These are phyloP conservation scores for Rhimphoctona megacephalus DNA, from an alignment of 2,888 invertebrate genomes.

Conservation along the genomic window DNA sequence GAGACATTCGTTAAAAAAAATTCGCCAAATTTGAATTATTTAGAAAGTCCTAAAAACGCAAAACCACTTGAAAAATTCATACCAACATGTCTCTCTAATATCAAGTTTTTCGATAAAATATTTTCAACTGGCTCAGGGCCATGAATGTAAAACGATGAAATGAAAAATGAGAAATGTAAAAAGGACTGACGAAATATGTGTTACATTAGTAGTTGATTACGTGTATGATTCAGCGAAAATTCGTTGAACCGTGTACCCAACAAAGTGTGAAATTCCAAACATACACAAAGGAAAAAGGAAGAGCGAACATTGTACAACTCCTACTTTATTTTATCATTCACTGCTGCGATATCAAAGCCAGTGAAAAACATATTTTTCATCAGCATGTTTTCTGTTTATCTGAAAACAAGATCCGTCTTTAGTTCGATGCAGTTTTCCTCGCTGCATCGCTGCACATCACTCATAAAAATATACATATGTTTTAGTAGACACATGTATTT, in stretches of 20 bases:
- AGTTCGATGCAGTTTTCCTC: constrained; percentile 9
- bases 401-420: constrained; percentile 13
- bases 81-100: neutral
- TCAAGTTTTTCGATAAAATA: neutral
- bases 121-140: neutral
- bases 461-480: neutral
- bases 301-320: constrained; percentile 10
- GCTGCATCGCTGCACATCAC: neutral
- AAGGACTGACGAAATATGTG: neutral
- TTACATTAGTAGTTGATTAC: neutral
- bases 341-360: neutral
- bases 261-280: constrained; percentile 1
- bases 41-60: neutral
- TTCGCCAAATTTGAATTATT: too few species aligned
- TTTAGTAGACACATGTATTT: neutral
- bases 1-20: too few species aligned
- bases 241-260: neutral
- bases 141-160: neutral
- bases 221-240: neutral
- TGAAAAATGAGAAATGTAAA: neutral
- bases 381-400: constrained; percentile 34
- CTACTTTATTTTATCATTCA: neutral
- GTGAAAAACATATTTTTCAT: constrained; percentile 30
- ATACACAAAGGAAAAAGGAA: neutral
- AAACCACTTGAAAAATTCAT: neutral